Conservation (phyloP, 2,113 vertebrate species). For the Conger conger region DNA sequence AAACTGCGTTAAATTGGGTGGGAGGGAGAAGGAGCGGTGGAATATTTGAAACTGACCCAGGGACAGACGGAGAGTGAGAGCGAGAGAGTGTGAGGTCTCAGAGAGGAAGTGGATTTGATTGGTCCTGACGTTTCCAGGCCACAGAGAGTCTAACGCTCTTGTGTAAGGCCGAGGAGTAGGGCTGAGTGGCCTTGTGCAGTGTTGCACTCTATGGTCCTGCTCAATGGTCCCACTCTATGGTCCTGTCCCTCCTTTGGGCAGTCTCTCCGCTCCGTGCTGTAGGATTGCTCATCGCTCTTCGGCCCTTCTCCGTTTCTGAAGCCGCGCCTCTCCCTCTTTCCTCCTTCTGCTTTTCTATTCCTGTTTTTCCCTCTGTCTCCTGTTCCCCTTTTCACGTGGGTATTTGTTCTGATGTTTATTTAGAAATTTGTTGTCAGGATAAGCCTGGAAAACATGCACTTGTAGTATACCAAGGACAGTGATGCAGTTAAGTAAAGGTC, state of each 20-base stretch:
- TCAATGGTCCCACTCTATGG: not conserved
- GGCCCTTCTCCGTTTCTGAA: too few relatives aligned
- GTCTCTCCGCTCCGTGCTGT: not conserved
- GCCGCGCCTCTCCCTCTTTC: too few relatives aligned
- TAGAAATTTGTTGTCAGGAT: too few relatives aligned
- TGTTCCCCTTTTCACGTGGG: not conserved
- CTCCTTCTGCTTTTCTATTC: not conserved
- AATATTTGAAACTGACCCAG: not conserved
- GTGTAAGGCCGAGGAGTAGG: too few relatives aligned
- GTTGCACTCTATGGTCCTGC: too few relatives aligned
- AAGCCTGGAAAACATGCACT: too few relatives aligned
- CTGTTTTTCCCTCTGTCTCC: not conserved
- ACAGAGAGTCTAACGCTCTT: not conserved
- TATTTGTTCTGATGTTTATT: not conserved
- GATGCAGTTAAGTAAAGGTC: too few relatives aligned
- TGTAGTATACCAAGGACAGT: too few relatives aligned
- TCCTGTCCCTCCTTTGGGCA: not conserved
- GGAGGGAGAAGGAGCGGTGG: not conserved
- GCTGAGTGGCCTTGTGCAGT: too few relatives aligned
- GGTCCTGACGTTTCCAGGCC: not conserved
- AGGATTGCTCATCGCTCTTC: too few relatives aligned
- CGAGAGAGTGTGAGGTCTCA: not conserved
- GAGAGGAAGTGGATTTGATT: not conserved
- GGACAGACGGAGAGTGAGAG: not conserved
- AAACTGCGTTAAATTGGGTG: not conserved